Percentiles rank a stretch among this genome's conserved stretches.
These are phyloP conservation scores for Sebastes minor DNA, from an alignment of 2,797 vertebrate genomes.

Conservation along the genomic window DNA sequence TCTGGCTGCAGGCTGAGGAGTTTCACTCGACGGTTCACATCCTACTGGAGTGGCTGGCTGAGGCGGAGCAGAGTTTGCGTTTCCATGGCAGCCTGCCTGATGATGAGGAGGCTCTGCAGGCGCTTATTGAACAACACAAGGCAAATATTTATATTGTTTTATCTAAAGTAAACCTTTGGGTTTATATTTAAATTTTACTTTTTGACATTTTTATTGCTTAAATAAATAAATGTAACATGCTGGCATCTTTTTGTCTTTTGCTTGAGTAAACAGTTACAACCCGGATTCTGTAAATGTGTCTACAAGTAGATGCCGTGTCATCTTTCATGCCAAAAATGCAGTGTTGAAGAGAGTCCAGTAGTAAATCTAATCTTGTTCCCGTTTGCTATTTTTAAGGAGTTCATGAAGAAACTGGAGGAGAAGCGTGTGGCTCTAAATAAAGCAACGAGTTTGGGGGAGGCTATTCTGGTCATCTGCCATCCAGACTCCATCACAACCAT, in stretches of 20 bases:
- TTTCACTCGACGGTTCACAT: conserved; percentile 97
- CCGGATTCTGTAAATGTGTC: conserved; percentile 22
- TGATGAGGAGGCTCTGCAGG: conserved; percentile 91
- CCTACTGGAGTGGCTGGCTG: conserved; percentile 96
- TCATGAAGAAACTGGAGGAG: conserved; percentile 96
- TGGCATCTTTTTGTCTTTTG: conserved; percentile 37
- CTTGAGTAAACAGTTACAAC: conserved; percentile 21
- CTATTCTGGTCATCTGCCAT: conserved; percentile 94
- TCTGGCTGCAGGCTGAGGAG: conserved; percentile 90
- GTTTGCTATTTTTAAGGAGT: conserved; percentile 84
- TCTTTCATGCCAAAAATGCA: conserved; percentile 48
- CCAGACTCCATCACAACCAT: conserved; percentile 98
- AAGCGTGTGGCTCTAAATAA: conserved; percentile 91
- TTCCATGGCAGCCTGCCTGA: conserved; percentile 96
- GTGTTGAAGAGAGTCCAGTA: conserved; percentile 23
- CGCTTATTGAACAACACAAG: conserved; percentile 95
- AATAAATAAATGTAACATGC: neutral
- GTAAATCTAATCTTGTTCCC: conserved; percentile 51
- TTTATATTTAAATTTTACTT: neutral
- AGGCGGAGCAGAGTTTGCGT: conserved; percentile 95
- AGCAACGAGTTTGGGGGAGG: conserved; percentile 92
- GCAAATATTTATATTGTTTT: conserved; percentile 54
- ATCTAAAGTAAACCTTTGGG: neutral
- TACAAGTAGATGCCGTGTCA: conserved; percentile 35
- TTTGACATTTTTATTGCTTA: conserved; percentile 19